phyloP scores from a whole-genome alignment of 2,888 invertebrate species.

The Lucinisca nassula region DNA sequence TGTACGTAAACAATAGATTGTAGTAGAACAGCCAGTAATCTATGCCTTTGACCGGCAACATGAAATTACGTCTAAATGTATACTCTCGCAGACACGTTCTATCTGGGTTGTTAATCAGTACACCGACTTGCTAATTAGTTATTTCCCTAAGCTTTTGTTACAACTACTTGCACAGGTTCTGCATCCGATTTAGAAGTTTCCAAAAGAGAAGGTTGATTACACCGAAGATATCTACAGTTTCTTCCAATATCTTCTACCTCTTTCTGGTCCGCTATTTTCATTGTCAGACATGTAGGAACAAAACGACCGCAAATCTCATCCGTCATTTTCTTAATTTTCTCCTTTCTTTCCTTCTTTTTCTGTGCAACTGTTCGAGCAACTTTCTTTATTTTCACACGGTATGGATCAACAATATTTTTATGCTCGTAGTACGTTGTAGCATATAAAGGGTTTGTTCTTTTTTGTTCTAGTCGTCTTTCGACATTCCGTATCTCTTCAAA shows the following conservation, averaged over 20 bases:
- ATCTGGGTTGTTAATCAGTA: too few relatives aligned
- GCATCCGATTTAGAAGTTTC: not conserved
- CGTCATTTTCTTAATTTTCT: slow-evolving; percentile 76
- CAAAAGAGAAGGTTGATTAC: not conserved
- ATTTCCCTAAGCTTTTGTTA: too few relatives aligned
- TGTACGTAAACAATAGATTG: too few relatives aligned
- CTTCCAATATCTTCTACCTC: slow-evolving; percentile 75
- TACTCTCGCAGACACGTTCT: too few relatives aligned
- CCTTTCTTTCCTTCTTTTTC: slow-evolving; percentile 76
- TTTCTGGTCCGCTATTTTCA: slow-evolving; percentile 64
- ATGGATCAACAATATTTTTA: slow-evolving; percentile 68
- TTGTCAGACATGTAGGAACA: slow-evolving; percentile 69
- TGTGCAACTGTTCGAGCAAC: slow-evolving; percentile 73
- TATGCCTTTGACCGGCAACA: too few relatives aligned
- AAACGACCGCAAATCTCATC: slow-evolving; percentile 77
- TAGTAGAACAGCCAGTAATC: too few relatives aligned
- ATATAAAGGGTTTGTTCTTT: slow-evolving; percentile 70
- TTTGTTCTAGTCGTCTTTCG: slow-evolving; percentile 72
- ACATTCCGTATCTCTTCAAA: slow-evolving; percentile 69
- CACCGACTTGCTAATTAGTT: too few relatives aligned
- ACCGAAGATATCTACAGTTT: slow-evolving; percentile 73
- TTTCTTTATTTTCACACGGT: slow-evolving; percentile 52
- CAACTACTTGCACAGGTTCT: too few relatives aligned
- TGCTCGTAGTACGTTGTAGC: slow-evolving; percentile 74
- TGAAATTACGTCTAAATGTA: too few relatives aligned